phyloP scores from a whole-genome alignment of 2,113 vertebrate species.

The Clarias gariepinus region DNA sequence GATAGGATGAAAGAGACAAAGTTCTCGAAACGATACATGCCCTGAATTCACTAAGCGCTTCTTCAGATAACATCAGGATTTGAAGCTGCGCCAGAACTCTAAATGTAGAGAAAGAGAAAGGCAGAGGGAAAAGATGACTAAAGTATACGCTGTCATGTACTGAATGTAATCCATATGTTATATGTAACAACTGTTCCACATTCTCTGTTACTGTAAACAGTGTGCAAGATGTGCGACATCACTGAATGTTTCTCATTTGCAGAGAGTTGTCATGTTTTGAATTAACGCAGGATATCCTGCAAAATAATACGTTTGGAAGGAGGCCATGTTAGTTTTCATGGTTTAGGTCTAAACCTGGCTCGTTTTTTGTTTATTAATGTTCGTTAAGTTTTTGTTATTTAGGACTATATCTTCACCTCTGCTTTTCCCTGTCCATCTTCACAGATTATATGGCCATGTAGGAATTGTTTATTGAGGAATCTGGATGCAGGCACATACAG shows the following conservation, averaged over 20 bases:
- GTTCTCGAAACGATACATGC: constrained; percentile 58
- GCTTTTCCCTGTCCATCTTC: not conserved
- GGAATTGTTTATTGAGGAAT: constrained; percentile 23
- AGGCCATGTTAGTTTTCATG: not conserved
- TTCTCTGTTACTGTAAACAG: constrained; percentile 30
- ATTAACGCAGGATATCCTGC: constrained; percentile 23
- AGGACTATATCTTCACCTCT: constrained; percentile 19
- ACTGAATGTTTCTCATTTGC: constrained; percentile 21
- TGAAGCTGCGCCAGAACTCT: constrained; percentile 57
- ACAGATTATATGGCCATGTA: not conserved
- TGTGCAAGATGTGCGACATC: constrained; percentile 10
- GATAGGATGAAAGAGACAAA: constrained; percentile 8
- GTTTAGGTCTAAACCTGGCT: constrained; percentile 30
- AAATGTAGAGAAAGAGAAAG: not conserved
- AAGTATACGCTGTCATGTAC: constrained; percentile 9
- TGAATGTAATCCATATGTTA: constrained; percentile 24
- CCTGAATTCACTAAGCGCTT: constrained; percentile 53
- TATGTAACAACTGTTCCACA: constrained; percentile 30
- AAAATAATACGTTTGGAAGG: constrained; percentile 16
- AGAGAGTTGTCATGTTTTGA: not conserved
- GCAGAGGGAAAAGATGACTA: not conserved
- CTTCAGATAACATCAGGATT: constrained; percentile 64
- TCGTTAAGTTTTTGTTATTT: not conserved
- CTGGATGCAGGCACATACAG: constrained; percentile 36
- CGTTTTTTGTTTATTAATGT: not conserved